Evolutionary conservation across 1,140 invertebrate species (phyloP).

Genomic region (Bombyx mandarina): DNA sequence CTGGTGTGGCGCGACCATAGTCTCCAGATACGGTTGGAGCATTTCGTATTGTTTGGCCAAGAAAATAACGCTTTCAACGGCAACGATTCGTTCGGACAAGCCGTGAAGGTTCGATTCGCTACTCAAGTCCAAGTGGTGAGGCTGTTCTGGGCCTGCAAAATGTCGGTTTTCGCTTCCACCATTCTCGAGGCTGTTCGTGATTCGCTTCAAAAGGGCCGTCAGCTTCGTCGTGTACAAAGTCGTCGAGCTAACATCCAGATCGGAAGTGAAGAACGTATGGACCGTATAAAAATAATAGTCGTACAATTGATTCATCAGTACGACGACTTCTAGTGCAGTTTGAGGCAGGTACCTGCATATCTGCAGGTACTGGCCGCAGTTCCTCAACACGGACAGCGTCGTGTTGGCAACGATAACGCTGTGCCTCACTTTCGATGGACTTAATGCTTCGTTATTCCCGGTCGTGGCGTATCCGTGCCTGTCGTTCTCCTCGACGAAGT

Average conservation of each 20-base stretch:
- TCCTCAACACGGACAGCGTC: conserved; percentile 90
- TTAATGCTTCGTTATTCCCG: conserved; percentile 20
- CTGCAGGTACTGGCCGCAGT: conserved; percentile 94
- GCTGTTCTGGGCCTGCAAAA: conserved; percentile 74
- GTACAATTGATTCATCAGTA: conserved; percentile 93
- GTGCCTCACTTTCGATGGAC: conserved; percentile 45
- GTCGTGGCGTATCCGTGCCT: conserved; percentile 28
- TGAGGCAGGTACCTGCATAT: conserved; percentile 93
- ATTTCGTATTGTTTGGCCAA: conserved; percentile 89
- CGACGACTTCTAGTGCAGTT: conserved; percentile 92
- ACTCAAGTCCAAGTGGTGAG: conserved; percentile 80
- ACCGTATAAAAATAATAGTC: conserved; percentile 96
- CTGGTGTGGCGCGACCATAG: conserved; percentile 76
- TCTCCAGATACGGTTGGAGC: conserved; percentile 86
- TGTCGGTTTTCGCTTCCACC: conserved; percentile 28
- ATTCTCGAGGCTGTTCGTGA: conserved; percentile 75
- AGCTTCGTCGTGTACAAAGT: conserved; percentile 79
- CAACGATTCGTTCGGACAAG: conserved; percentile 88
- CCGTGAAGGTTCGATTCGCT: conserved; percentile 84
- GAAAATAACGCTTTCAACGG: conserved; percentile 93
- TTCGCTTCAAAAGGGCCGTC: conserved; percentile 81
- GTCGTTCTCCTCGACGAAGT: conserved; percentile 78
- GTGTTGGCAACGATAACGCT: conserved; percentile 86
- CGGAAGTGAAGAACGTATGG: conserved; percentile 86
- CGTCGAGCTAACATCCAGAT: conserved; percentile 56